phyloP scores from a whole-genome alignment of 2,797 vertebrate genomes.

The Chelon auratus region DNA sequence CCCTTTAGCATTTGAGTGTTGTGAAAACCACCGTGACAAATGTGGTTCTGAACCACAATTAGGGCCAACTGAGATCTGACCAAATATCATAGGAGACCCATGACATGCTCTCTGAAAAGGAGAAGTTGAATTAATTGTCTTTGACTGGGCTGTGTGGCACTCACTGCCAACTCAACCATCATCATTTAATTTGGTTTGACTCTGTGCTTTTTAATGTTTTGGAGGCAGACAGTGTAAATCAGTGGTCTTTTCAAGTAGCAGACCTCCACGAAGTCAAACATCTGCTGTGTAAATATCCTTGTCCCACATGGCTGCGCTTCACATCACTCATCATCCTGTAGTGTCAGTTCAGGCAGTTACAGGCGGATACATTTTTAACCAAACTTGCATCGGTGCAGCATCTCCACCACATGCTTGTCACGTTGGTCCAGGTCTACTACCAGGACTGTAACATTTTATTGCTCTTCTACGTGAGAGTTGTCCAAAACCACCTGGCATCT shows the following conservation, averaged over 20 bases:
- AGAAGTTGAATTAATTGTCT: constrained; percentile 37
- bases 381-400: constrained; percentile 32
- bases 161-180: constrained; percentile 45
- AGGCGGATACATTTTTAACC: constrained; percentile 41
- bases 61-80: constrained; percentile 48
- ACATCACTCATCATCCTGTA: constrained; percentile 50
- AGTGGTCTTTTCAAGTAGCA: constrained; percentile 71
- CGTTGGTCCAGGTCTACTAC: constrained; percentile 47
- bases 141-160: constrained; percentile 38
- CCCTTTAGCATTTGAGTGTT: constrained; percentile 47
- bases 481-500: constrained; percentile 60
- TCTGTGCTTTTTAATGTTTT: constrained; percentile 59
- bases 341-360: constrained; percentile 46
- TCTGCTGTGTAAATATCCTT: constrained; percentile 76
- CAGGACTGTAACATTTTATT: constrained; percentile 60
- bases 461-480: constrained; percentile 55
- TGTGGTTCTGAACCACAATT: constrained; percentile 64
- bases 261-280: constrained; percentile 80
- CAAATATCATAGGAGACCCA: constrained; percentile 42
- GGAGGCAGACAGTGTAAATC: constrained; percentile 68
- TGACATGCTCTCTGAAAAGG: constrained; percentile 41
- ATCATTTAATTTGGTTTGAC: constrained; percentile 64
- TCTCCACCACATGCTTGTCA: constrained; percentile 42
- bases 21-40: constrained; percentile 73
- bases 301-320: constrained; percentile 49